Conservation (phyloP, 37 sponge, comb jelly and placozoan species). For the Cliona cf. orientalis region DNA sequence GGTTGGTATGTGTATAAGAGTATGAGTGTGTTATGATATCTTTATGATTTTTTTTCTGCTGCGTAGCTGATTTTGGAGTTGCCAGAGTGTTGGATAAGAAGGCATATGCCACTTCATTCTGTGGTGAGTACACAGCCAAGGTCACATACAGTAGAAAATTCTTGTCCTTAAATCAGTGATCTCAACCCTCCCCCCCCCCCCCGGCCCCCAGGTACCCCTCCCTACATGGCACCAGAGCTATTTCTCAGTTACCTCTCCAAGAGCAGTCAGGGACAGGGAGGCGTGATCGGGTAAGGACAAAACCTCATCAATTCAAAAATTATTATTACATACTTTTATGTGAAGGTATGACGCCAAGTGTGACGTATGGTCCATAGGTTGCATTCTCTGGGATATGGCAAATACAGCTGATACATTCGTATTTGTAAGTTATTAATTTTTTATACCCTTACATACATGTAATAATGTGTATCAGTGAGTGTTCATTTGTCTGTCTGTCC, state of each 20-base stretch:
- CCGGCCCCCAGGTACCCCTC: constrained; percentile 74
- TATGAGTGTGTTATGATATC: not conserved
- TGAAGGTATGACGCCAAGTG: constrained; percentile 83
- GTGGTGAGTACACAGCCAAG: constrained; percentile 56
- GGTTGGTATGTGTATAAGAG: constrained; percentile 25
- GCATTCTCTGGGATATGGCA: constrained; percentile 93
- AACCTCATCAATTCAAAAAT: not conserved
- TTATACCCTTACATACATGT: not conserved
- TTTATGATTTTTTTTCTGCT: not conserved
- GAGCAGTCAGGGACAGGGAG: not conserved
- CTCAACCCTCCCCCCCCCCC: not conserved
- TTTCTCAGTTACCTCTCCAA: constrained; percentile 73
- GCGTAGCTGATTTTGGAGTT: constrained; percentile 89
- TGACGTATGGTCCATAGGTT: constrained; percentile 97
- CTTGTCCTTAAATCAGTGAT: not conserved
- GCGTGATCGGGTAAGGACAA: not conserved
- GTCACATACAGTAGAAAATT: not conserved
- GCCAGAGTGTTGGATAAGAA: constrained; percentile 53
- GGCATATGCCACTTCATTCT: constrained; percentile 76
- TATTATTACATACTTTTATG: not conserved
- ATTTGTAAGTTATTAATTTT: constrained; percentile 53
- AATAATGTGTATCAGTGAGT: not conserved
- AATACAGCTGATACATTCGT: constrained; percentile 51
- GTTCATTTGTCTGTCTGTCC: not conserved
- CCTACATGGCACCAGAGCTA: constrained; percentile 97